phyloP scores from a whole-genome alignment of 2,113 vertebrate genomes.

The Carlito syrichta region DNA sequence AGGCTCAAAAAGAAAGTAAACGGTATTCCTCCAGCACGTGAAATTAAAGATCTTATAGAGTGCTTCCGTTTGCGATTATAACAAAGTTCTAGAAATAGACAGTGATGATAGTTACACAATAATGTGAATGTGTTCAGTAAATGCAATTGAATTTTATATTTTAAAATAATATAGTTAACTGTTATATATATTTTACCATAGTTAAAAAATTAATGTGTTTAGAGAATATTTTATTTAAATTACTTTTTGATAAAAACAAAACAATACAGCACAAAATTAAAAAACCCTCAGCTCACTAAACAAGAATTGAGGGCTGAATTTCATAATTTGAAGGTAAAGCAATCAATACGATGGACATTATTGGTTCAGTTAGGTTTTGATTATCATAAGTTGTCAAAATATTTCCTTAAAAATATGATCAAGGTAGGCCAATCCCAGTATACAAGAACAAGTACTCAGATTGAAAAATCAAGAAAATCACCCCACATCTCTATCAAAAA shows the following conservation, averaged over 20 bases:
- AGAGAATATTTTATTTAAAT: neutral
- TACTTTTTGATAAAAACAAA: neutral
- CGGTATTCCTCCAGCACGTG: neutral
- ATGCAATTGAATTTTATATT: neutral
- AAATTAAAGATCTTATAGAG: neutral
- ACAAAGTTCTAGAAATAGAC: neutral
- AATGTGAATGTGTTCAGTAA: neutral
- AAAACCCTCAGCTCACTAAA: neutral
- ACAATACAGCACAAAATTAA: neutral
- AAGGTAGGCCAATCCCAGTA: neutral
- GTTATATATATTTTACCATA: neutral
- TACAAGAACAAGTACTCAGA: neutral
- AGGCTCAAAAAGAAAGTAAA: neutral
- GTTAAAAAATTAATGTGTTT: neutral
- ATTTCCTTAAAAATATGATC: neutral
- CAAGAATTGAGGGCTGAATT: too few species aligned
- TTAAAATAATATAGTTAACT: neutral
- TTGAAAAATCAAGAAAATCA: constrained; percentile 7
- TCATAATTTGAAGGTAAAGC: neutral
- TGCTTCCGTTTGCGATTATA: neutral
- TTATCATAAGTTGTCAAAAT: constrained; percentile 2
- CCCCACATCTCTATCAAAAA: too few species aligned
- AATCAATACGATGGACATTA: neutral
- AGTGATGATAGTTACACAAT: neutral
- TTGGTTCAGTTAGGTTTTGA: neutral